Evolutionary conservation across 1,140 invertebrate species (phyloP).

Genomic region (Kradibia gibbosae): DNA sequence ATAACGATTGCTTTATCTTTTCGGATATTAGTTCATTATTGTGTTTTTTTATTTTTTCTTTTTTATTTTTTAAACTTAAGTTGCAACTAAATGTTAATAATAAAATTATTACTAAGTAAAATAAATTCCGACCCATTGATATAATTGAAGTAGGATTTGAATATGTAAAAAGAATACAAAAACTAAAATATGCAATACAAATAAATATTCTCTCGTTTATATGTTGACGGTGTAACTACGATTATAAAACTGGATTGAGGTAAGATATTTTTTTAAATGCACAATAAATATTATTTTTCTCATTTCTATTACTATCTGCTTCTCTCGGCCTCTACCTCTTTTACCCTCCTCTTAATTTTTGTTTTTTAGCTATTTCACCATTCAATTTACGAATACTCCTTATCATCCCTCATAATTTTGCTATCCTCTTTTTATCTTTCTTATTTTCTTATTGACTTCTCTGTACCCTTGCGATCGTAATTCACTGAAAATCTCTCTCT

Average conservation of each 20-base stretch:
- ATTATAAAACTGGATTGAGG: background rate
- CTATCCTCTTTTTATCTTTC: background rate
- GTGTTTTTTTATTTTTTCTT: no score
- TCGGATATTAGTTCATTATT: no score
- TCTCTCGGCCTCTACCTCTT: constrained; percentile 36
- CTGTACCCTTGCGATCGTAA: no score
- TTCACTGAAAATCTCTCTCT: background rate
- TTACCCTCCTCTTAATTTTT: background rate
- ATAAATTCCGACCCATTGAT: no score
- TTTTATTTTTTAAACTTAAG: no score
- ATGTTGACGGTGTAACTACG: background rate
- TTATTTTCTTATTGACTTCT: background rate
- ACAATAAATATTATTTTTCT: no score
- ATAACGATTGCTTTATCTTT: no score
- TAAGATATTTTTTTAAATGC: background rate
- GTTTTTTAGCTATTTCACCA: background rate
- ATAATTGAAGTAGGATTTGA: background rate
- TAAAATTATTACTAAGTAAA: no score
- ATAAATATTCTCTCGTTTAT: background rate
- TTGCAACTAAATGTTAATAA: no score
- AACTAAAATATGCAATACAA: background rate
- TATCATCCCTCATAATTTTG: no score
- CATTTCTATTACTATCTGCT: no score
- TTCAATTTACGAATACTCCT: constrained; percentile 16
- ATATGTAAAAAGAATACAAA: background rate